phyloP scores from a whole-genome alignment of 2,888 invertebrate genomes.

The Notodonta ziczac region DNA sequence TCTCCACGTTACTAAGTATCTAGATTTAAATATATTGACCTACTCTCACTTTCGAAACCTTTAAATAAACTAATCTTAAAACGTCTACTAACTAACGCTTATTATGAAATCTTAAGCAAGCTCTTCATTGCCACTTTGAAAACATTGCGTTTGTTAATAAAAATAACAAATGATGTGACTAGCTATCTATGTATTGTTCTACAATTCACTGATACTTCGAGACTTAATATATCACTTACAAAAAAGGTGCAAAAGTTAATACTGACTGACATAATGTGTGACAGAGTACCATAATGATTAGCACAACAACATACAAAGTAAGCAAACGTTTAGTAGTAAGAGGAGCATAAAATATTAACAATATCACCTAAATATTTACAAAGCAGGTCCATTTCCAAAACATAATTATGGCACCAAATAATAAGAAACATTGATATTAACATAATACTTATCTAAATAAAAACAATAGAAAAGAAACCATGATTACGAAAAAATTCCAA shows the following conservation, averaged over 20 bases:
- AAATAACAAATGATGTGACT: slow-evolving; percentile 53
- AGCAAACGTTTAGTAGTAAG: slow-evolving; percentile 28
- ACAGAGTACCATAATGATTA: slow-evolving; percentile 26
- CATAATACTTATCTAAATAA: slow-evolving; percentile 19
- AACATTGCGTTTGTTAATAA: slow-evolving; percentile 26
- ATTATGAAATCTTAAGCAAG: slow-evolving; percentile 41
- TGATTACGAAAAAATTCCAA: slow-evolving; percentile 19
- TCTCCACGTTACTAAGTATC: slow-evolving; percentile 10
- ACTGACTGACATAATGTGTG: slow-evolving; percentile 43
- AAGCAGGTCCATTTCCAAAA: slow-evolving; percentile 44
- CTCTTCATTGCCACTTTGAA: slow-evolving; percentile 32
- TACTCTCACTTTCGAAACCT: slow-evolving; percentile 37
- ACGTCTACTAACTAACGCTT: slow-evolving; percentile 43
- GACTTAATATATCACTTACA: slow-evolving; percentile 36
- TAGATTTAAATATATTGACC: slow-evolving; percentile 26
- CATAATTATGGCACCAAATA: slow-evolving; percentile 65
- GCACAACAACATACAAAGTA: slow-evolving; percentile 33
- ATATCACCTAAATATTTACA: slow-evolving; percentile 49
- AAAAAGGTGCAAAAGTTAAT: slow-evolving; percentile 45
- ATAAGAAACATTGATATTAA: slow-evolving; percentile 33
- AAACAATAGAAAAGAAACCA: slow-evolving; percentile 19
- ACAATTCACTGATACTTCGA: slow-evolving; percentile 40
- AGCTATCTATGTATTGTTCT: slow-evolving; percentile 46
- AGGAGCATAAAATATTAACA: slow-evolving; percentile 32
- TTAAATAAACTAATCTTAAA: slow-evolving; percentile 40